These are phyloP conservation scores for Torymus aiolomorphi DNA, from an alignment of 2,888 invertebrate species.

Conservation along the genomic window DNA sequence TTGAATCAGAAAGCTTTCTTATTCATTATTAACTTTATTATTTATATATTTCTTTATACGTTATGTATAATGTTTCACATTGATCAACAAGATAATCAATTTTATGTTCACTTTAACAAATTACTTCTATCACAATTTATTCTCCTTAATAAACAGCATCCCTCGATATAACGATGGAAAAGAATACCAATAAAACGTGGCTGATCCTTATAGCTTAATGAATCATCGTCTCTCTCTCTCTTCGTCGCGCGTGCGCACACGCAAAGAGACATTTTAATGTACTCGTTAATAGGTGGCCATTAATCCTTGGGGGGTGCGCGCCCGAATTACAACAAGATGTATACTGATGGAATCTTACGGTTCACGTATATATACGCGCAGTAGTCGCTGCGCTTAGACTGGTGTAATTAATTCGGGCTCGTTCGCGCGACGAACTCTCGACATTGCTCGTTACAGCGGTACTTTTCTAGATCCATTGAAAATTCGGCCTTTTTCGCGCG, in stretches of 20 bases:
- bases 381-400: slow-evolving; percentile 50
- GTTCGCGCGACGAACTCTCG: slow-evolving; percentile 30
- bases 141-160: too few relatives aligned
- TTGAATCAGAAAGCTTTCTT: too few relatives aligned
- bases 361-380: slow-evolving; percentile 64
- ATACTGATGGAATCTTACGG: slow-evolving; percentile 73
- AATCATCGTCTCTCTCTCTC: slow-evolving; percentile 34
- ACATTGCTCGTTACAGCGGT: slow-evolving; percentile 39
- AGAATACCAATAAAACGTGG: background rate
- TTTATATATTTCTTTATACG: too few relatives aligned
- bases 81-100: too few relatives aligned
- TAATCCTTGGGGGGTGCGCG: slow-evolving; percentile 61
- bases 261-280: slow-evolving; percentile 68
- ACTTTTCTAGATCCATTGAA: background rate
- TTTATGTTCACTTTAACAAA: too few relatives aligned
- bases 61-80: too few relatives aligned
- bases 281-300: slow-evolving; percentile 69
- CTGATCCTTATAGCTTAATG: slow-evolving; percentile 8
- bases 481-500: too few relatives aligned
- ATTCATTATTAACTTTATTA: too few relatives aligned
- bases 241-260: too few relatives aligned
- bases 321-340: slow-evolving; percentile 71
- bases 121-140: too few relatives aligned
- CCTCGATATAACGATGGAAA: slow-evolving; percentile 20
- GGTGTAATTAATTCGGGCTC: slow-evolving; percentile 73